These are phyloP conservation scores for Himalopsyche kuldschensis DNA, from an alignment of 2,888 invertebrate genomes.

Conservation along the genomic window DNA sequence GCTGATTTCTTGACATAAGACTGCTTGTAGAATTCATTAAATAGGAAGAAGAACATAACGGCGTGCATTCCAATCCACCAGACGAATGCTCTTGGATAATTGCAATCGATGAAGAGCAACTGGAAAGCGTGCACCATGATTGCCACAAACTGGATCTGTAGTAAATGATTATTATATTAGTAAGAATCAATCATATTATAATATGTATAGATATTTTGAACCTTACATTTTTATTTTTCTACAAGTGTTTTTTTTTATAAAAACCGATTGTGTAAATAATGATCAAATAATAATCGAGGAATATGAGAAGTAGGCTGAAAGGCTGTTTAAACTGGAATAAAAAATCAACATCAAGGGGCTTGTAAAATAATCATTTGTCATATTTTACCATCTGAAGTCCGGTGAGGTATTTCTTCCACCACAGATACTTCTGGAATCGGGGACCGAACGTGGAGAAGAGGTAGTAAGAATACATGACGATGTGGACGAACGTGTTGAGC, in stretches of 20 bases:
- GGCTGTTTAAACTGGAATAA: too few relatives aligned
- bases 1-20: constrained; percentile 60
- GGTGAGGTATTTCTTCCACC: constrained; percentile 97
- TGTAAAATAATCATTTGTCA: background rate
- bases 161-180: constrained; percentile 37
- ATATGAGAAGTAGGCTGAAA: too few relatives aligned
- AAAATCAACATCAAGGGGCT: too few relatives aligned
- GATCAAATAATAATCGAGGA: too few relatives aligned
- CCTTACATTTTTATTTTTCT: too few relatives aligned
- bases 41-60: constrained; percentile 93
- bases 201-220: too few relatives aligned
- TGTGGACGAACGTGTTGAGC: constrained; percentile 95
- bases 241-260: too few relatives aligned
- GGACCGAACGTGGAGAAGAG: constrained; percentile 91
- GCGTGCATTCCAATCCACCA: constrained; percentile 97
- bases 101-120: constrained; percentile 85
- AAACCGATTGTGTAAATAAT: too few relatives aligned
- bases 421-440: constrained; percentile 79
- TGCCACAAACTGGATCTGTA: constrained; percentile 82
- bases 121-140: constrained; percentile 94
- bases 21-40: constrained; percentile 91
- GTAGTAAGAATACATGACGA: constrained; percentile 94
- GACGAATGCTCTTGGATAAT: constrained; percentile 90
- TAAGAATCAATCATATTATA: too few relatives aligned
- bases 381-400: constrained; percentile 81